These are phyloP conservation scores for pig (Sus scrofa) DNA, from an alignment of 2,113 vertebrate genomes.

Conservation along the genomic window T2T-Sscrofa CM000819.6:20164501-20165000, in stretches of 20 bases:
- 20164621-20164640: background rate
- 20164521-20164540: background rate
- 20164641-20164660: background rate
- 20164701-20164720: background rate
- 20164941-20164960: background rate
- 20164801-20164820: constrained; percentile 32
- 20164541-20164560: background rate
- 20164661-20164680: background rate
- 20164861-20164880: background rate
- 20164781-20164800: background rate
- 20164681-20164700: background rate
- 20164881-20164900: background rate
- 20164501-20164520: background rate
- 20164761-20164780: constrained; percentile 35
- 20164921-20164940: background rate
- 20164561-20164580: background rate
- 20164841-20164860: background rate
- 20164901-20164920: constrained; percentile 34
- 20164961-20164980: background rate
- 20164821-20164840: background rate
- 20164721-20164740: background rate
- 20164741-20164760: constrained; percentile 45
- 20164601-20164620: background rate
- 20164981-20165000: background rate
- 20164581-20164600: background rate